Evolutionary conservation across 2,888 invertebrate species (phyloP), one percentile per base, ranked within the genome.

Genomic region (Diadegma fenestrale): DNA sequence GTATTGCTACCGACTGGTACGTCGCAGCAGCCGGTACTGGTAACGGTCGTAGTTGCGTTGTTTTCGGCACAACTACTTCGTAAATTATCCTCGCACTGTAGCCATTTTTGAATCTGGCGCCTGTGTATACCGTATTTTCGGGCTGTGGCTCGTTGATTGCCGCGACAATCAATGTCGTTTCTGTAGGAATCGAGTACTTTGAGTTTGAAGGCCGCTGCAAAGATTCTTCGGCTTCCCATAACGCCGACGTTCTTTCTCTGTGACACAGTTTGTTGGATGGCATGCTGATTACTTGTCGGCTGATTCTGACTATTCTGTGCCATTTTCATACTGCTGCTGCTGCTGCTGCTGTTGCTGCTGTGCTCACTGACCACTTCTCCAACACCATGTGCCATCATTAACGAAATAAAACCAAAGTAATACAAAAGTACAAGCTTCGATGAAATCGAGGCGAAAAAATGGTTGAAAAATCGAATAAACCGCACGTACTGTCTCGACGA

Each of bases 91-190:
- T 98, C 98, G 91, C 97, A 97, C 94, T 98, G 98, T 88, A 98
- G 94, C 98, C 98, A 98, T 95, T 98, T 98, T 94, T 98, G 98
- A 89, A 98, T 98, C 94, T 98, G 98, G 83, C 98, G 95, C 82
- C 98, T 95, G 94, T 98, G 98, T 88, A 98, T 98, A 82, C 97
- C 97, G 94, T 98, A 98, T 94, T 98, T 98, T 91, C 98, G 96
- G 85, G 98, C 98, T 22, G 98, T 98, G 3, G 98, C 98, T 76
- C 98, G 95, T 94, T 98, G 98, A 94, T 98, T 98, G 73, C 98
- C 98, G 91, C 97, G 97, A 94, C 98, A 98, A 93, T 98, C 98
- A 63, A 96, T 95, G 93, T 98, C 98, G 90, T 96, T 96, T 88
- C 98, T 95, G 94, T 98, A 98, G 64, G 98, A 98, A 94, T 98